Conservation (phyloP, 2,888 invertebrate species). For the Junonia oenone region DNA sequence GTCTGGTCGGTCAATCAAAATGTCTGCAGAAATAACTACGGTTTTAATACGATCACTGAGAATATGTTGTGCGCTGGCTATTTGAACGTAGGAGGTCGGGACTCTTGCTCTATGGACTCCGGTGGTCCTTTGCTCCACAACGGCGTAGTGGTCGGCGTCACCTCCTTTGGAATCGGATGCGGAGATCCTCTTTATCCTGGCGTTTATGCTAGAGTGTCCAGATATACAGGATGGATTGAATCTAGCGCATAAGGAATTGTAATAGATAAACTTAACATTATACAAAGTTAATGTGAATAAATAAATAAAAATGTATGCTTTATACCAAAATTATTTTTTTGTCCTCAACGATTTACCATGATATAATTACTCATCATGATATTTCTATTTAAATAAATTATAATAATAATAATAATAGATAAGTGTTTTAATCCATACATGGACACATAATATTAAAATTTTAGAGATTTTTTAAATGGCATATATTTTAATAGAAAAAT, state of each 20-base stretch:
- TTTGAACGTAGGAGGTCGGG: background rate
- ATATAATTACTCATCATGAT: too few relatives aligned
- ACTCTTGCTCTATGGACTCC: slow-evolving; percentile 22
- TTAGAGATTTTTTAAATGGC: too few relatives aligned
- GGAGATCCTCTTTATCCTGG: slow-evolving; percentile 36
- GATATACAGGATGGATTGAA: slow-evolving; percentile 9
- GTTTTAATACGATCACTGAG: background rate
- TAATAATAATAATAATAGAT: too few relatives aligned
- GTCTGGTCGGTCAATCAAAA: slow-evolving; percentile 10
- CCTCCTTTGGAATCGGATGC: slow-evolving; percentile 45
- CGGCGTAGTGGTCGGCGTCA: slow-evolving; percentile 32
- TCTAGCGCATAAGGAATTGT: slow-evolving; percentile 7
- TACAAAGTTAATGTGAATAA: too few relatives aligned
- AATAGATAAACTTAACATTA: too few relatives aligned
- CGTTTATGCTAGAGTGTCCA: slow-evolving; percentile 46
- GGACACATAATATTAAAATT: too few relatives aligned
- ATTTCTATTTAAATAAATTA: too few relatives aligned
- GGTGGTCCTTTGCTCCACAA: slow-evolving; percentile 56
- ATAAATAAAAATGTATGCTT: too few relatives aligned
- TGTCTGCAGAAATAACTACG: slow-evolving; percentile 1
- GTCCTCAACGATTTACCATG: too few relatives aligned
- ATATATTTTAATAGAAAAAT: too few relatives aligned
- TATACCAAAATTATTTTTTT: too few relatives aligned
- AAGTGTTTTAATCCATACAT: too few relatives aligned
- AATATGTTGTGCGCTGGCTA: background rate